Conservation (phyloP, 2,888 invertebrate species). For the Anorthoa munda region DNA sequence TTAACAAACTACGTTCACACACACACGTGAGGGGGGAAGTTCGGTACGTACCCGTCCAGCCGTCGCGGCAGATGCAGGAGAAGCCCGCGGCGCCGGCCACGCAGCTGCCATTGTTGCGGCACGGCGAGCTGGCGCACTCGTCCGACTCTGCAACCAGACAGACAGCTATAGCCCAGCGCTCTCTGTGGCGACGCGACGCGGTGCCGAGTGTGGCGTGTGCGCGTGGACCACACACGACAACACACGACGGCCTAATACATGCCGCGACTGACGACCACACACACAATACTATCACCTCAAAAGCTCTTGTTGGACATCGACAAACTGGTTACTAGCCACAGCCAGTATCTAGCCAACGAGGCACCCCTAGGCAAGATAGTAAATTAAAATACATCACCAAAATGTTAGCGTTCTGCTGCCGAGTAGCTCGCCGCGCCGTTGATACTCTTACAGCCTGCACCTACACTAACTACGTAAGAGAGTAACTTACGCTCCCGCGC, state of each 20-base stretch:
- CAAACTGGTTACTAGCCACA: background rate
- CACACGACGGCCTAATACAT: background rate
- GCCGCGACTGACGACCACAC: background rate
- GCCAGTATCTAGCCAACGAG: too few relatives aligned
- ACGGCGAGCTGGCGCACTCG: slow-evolving; percentile 94
- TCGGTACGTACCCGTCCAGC: slow-evolving; percentile 92
- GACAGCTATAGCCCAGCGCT: background rate
- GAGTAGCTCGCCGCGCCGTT: background rate
- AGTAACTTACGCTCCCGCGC: slow-evolving; percentile 82
- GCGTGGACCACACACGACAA: slow-evolving; percentile 31
- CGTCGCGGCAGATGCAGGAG: slow-evolving; percentile 93
- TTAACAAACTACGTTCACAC: too few relatives aligned
- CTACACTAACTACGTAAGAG: background rate
- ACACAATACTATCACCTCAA: background rate
- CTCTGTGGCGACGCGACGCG: slow-evolving; percentile 62
- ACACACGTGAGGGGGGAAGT: background rate
- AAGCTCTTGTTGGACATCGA: background rate
- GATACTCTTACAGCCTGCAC: background rate
- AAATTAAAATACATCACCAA: too few relatives aligned
- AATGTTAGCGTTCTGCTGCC: background rate
- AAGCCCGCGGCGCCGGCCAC: slow-evolving; percentile 94
- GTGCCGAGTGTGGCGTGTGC: slow-evolving; percentile 65
- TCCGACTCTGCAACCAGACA: slow-evolving; percentile 92
- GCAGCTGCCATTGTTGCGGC: slow-evolving; percentile 95
- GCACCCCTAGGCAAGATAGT: too few relatives aligned